A percentile compares a stretch with the other conserved stretches of the same genome.
Conservation (phyloP, 2,113 vertebrate genomes). For the Oxyruncus cristatus region DNA sequence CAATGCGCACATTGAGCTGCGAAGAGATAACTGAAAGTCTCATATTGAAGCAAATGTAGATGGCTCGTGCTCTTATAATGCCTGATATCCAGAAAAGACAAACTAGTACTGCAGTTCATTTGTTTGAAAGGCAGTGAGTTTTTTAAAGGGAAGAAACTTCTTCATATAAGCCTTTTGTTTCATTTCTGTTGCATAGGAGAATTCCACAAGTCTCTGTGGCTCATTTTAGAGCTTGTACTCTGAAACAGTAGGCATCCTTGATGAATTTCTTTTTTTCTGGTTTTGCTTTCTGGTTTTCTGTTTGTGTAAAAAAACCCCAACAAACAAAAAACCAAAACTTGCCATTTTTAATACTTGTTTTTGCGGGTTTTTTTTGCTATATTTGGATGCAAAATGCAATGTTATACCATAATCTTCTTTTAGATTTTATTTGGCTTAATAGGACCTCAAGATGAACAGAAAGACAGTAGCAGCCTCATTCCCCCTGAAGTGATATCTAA, state of each 20-base stretch:
- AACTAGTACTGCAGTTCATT: neutral
- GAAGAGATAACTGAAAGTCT: neutral
- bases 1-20: neutral
- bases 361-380: neutral
- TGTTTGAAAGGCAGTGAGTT: neutral
- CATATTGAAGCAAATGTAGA: neutral
- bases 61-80: neutral
- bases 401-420: neutral
- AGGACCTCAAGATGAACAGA: slow-evolving; percentile 13
- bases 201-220: neutral
- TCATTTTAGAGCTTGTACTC: neutral
- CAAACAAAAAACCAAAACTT: neutral
- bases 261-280: neutral
- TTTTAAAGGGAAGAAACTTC: neutral
- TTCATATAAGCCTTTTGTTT: neutral
- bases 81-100: neutral
- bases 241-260: neutral
- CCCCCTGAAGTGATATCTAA: slow-evolving; percentile 40
- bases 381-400: neutral
- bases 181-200: neutral
- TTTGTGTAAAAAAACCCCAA: neutral
- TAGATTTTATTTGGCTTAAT: slow-evolving; percentile 58
- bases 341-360: neutral
- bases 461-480: slow-evolving; percentile 46
- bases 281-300: neutral